Conservation (phyloP, 2,113 vertebrate genomes). For the Phoxinus phoxinus region DNA sequence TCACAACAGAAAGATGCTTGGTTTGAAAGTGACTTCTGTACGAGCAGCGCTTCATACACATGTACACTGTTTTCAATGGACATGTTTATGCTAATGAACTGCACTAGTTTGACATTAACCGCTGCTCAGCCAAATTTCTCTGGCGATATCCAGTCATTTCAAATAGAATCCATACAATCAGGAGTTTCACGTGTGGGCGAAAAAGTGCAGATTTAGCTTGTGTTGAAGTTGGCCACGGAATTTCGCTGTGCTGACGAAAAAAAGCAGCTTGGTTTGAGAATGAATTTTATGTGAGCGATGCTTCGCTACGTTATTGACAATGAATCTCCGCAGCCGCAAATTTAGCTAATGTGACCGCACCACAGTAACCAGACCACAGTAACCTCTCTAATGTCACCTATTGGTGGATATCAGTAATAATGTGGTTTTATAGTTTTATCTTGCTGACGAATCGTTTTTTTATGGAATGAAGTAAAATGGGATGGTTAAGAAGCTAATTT, state of each 20-base stretch:
- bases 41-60: not conserved
- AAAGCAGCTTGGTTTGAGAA: not conserved
- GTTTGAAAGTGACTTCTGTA: not conserved
- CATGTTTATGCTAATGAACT: not conserved
- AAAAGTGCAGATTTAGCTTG: not conserved
- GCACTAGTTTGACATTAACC: too few relatives aligned
- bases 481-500: constrained; percentile 51
- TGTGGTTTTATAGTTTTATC: not conserved
- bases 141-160: not conserved
- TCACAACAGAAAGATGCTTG: not conserved
- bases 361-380: not conserved
- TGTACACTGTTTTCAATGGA: too few relatives aligned
- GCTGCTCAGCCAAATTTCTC: not conserved
- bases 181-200: not conserved
- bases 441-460: not conserved
- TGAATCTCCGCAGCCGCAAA: not conserved
- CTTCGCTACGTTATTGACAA: not conserved
- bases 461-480: constrained; percentile 22
- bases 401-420: constrained; percentile 5
- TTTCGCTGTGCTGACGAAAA: not conserved
- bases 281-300: not conserved
- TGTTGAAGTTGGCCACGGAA: not conserved
- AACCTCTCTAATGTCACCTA: not conserved
- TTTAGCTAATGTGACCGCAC: not conserved
- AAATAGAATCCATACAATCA: not conserved